These are phyloP conservation scores for Drosophila cardini DNA, from an alignment of 1,140 invertebrate species.

Conservation along the genomic window DNA sequence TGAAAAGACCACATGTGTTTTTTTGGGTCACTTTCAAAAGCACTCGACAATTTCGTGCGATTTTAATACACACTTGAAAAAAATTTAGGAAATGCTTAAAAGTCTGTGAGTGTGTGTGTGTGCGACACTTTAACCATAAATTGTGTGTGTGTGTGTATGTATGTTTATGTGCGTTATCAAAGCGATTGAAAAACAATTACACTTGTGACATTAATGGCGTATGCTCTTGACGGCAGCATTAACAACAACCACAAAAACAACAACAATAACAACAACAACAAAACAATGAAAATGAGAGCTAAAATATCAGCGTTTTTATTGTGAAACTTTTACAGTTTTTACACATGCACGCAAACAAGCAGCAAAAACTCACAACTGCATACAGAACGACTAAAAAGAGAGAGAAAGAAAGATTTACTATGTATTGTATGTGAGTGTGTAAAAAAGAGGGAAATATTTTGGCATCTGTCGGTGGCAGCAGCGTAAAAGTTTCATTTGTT, in stretches of 20 bases:
- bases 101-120: conserved; percentile 19
- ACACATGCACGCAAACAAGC: conserved; percentile 8
- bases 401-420: not conserved
- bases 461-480: conserved; percentile 68
- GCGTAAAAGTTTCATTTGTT: conserved; percentile 71
- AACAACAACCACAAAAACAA: conserved; percentile 14
- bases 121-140: not conserved
- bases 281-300: conserved; percentile 9
- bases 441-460: not conserved
- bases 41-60: conserved; percentile 67
- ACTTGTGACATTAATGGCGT: conserved; percentile 77
- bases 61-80: conserved; percentile 74
- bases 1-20: conserved; percentile 51
- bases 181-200: conserved; percentile 82
- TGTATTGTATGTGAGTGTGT: too few relatives aligned
- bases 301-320: conserved; percentile 41
- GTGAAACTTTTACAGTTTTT: conserved; percentile 50
- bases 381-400: not conserved
- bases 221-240: conserved; percentile 35
- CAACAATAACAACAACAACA: conserved; percentile 20
- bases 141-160: conserved; percentile 17
- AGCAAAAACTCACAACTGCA: not conserved
- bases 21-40: conserved; percentile 73
- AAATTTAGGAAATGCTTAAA: conserved; percentile 56
- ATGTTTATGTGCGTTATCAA: conserved; percentile 59